Evolutionary conservation across 2,888 invertebrate genomes (phyloP), one percentile per base, ranked within the genome.

Genomic region (Eurois occulta): DNA sequence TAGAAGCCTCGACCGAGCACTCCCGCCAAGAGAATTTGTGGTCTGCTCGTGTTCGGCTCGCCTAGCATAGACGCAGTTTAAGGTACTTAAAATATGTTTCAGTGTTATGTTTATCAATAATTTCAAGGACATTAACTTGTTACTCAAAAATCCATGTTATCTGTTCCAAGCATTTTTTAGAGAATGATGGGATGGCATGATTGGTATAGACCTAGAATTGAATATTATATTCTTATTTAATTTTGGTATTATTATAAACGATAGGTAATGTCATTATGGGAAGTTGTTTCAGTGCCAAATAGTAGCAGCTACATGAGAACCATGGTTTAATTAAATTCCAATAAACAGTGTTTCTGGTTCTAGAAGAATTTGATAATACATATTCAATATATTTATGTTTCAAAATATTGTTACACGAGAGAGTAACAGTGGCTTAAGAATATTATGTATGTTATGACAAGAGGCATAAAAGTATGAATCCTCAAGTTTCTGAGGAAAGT

Each of bases 201-300:
- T 41, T n/a, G 65, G n/a, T n/a, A 46, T 70, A 81, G 38, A 68
- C 21, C 55, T 60, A 71, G 16, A 82, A 73, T 77, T 73, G 72
- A 64, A 58, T 68, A 48, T 41, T 64, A n/a, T 28, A 35, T 64
- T 64, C 38, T 58, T 72, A 18, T 60, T 67, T n/a, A n/a, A n/a
- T n/a, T n/a, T n/a, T 73, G 68, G 72, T 72, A 65, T 58, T 72
- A 69, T 52, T 72, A 41, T 46, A 83, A 79, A 84, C 86, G 85
- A 78, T 87, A 87, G 90, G 89, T 92, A 92, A 90, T 92, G 91
- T 91, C 92, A 93, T 91, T 90, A 88, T 90, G 90, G 88, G 90
- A 89, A 90, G 85, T 83, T 87, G 43, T 75, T 83, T 84, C 86
- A 90, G 93, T 94, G 93, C 94, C 93, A 94, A 94, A 93, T 87